phyloP scores from a whole-genome alignment of 2,888 invertebrate species.

The Stenodema calcarata region DNA sequence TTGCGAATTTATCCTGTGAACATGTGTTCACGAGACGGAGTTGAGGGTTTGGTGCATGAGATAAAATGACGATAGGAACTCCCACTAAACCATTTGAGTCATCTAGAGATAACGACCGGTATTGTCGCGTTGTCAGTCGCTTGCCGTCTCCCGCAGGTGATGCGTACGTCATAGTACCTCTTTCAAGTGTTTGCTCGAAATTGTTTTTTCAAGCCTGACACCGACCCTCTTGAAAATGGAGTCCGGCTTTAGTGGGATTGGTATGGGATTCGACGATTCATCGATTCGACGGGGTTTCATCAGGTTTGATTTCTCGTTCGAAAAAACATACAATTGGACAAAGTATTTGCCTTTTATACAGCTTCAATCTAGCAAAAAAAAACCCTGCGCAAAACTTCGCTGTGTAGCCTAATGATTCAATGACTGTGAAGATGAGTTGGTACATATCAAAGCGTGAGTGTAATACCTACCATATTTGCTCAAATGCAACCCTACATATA shows the following conservation, averaged over 20 bases:
- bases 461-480: no score
- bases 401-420: no score
- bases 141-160: neutral
- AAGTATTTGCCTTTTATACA: no score
- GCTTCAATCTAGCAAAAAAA: no score
- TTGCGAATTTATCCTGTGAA: no score
- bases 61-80: neutral
- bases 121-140: neutral
- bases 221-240: neutral
- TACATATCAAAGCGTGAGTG: no score
- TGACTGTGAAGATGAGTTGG: neutral
- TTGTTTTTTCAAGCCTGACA: neutral
- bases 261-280: conserved; percentile 44
- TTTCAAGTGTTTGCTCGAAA: neutral
- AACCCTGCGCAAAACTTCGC: no score
- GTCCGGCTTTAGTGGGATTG: neutral
- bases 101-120: neutral
- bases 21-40: no score
- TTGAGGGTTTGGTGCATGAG: neutral
- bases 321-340: no score
- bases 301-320: conserved; percentile 3
- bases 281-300: conserved; percentile 48
- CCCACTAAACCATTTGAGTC: neutral
- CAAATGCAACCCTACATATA: no score
- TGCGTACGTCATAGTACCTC: neutral